Conservation (phyloP, 2,113 vertebrate genomes). For the Otis tarda region DNA sequence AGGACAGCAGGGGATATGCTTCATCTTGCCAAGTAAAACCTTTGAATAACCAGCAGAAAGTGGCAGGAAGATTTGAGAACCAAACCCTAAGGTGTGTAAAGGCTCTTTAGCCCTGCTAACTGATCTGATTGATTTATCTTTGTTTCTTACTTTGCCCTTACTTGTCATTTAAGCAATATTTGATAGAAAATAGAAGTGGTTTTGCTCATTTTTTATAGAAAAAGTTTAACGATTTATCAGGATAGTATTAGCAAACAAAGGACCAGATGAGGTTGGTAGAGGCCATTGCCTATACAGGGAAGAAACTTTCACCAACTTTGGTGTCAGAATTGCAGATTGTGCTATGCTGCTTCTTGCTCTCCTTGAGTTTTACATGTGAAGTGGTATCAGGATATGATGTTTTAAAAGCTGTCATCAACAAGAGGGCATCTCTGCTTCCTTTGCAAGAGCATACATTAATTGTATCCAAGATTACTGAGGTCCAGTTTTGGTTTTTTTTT, state of each 20-base stretch:
- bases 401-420: neutral
- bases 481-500: no score
- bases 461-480: neutral
- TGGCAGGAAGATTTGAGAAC: slow-evolving; percentile 84
- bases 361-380: neutral
- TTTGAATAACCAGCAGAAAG: slow-evolving; percentile 43
- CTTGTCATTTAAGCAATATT: neutral
- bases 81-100: slow-evolving; percentile 87
- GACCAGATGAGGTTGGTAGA: neutral
- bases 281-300: neutral
- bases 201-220: neutral
- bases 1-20: neutral
- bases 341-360: neutral
- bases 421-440: neutral
- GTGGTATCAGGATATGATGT: neutral
- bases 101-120: neutral
- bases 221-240: neutral
- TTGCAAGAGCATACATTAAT: neutral
- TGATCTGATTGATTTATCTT: neutral
- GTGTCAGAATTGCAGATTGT: neutral
- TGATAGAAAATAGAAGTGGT: neutral
- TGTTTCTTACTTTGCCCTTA: neutral
- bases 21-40: slow-evolving; percentile 87
- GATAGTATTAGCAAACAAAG: neutral
- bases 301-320: neutral